Evolutionary conservation across 2,113 vertebrate genomes (phyloP).

Genomic region (Callionymus lyra): DNA sequence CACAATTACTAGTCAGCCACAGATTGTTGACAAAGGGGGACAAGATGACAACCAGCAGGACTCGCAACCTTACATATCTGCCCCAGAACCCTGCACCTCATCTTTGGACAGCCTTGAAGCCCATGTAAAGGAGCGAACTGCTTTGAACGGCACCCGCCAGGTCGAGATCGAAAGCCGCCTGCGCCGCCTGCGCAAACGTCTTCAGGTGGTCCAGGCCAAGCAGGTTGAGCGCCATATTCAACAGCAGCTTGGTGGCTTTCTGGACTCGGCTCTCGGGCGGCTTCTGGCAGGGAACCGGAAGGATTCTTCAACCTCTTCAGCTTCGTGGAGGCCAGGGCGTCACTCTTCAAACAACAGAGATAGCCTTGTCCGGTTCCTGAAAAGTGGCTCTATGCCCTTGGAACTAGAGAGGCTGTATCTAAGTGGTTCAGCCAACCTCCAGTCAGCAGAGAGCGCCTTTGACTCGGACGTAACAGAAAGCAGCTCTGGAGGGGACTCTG

Average conservation of each 20-base stretch:
- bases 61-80: constrained; percentile 35
- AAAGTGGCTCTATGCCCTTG: constrained; percentile 76
- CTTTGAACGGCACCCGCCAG: constrained; percentile 76
- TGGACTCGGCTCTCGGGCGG: constrained; percentile 79
- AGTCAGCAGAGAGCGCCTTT: constrained; percentile 83
- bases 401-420: constrained; percentile 86
- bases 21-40: constrained; percentile 35
- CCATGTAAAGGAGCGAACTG: constrained; percentile 76
- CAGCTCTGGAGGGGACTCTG: constrained; percentile 94
- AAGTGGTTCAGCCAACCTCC: constrained; percentile 82
- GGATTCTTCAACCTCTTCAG: constrained; percentile 54
- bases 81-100: constrained; percentile 24
- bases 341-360: constrained; percentile 65
- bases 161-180: constrained; percentile 82
- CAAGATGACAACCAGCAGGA: constrained; percentile 54
- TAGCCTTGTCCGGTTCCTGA: constrained; percentile 77
- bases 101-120: constrained; percentile 69
- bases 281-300: constrained; percentile 77
- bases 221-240: constrained; percentile 95
- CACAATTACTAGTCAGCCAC: constrained; percentile 9
- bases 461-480: constrained; percentile 96
- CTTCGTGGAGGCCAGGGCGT: constrained; percentile 51
- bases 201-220: constrained; percentile 95
- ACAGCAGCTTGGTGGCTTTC: constrained; percentile 89
- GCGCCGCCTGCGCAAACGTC: constrained; percentile 83